Percentiles rank a stretch among this genome's conserved stretches.
Evolutionary conservation across 1,140 invertebrate genomes (phyloP).

Genomic region (Sitobion miscanthi): DNA sequence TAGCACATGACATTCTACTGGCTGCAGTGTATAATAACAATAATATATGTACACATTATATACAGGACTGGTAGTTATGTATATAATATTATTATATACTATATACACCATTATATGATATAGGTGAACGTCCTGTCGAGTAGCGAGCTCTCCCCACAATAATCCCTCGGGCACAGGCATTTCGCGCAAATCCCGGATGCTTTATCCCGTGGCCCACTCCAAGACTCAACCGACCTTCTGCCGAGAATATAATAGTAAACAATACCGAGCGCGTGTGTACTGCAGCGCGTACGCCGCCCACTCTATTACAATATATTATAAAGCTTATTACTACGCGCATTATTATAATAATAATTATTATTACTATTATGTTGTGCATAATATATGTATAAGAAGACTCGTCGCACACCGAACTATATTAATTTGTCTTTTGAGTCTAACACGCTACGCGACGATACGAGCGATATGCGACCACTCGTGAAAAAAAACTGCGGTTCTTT

Average conservation of each 20-base stretch:
- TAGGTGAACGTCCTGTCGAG: conserved; percentile 42
- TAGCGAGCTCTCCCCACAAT: neutral
- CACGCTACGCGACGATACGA: neutral
- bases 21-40: neutral
- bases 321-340: neutral
- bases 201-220: neutral
- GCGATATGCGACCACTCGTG: neutral
- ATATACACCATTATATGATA: neutral
- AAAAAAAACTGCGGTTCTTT: neutral
- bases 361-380: neutral
- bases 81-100: too few relatives aligned
- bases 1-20: neutral
- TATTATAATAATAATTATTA: neutral
- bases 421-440: neutral
- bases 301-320: neutral
- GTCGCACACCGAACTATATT: neutral
- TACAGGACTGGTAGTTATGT: too few relatives aligned
- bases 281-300: too few relatives aligned
- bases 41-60: too few relatives aligned
- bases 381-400: neutral
- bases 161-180: neutral
- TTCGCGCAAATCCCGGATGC: conserved; percentile 1
- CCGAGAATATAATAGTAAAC: neutral
- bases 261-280: neutral
- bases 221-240: conserved; percentile 18